Evolutionary conservation across 2,888 invertebrate species (phyloP).

Genomic region (Cephus runcator): DNA sequence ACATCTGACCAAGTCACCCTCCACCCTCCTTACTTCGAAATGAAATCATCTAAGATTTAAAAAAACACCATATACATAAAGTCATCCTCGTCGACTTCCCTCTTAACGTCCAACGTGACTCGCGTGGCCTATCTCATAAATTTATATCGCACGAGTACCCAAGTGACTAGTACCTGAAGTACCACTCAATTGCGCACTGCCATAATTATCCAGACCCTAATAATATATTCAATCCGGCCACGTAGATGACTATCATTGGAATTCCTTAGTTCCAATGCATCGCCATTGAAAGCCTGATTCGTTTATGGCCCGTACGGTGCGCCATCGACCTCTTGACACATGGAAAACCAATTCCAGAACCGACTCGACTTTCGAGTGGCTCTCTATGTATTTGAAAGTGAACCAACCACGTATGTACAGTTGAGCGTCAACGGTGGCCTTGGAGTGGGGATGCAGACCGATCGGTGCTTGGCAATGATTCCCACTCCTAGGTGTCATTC

Average conservation of each 20-base stretch:
- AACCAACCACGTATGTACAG: background rate
- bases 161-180: background rate
- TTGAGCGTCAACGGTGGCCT: background rate
- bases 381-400: background rate
- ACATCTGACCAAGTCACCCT: conserved; percentile 31
- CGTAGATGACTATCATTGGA: background rate
- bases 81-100: background rate
- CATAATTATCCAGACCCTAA: background rate
- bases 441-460: background rate
- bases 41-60: background rate
- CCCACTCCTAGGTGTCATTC: background rate
- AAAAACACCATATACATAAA: background rate
- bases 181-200: background rate
- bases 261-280: background rate
- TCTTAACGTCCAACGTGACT: background rate
- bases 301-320: background rate
- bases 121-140: background rate
- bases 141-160: background rate
- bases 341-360: background rate
- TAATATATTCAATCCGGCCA: background rate
- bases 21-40: background rate
- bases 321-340: background rate
- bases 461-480: background rate
- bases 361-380: background rate
- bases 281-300: background rate